Conservation (phyloP, 1,140 invertebrate species). For the Aphelenchoides fujianensis region DNA sequence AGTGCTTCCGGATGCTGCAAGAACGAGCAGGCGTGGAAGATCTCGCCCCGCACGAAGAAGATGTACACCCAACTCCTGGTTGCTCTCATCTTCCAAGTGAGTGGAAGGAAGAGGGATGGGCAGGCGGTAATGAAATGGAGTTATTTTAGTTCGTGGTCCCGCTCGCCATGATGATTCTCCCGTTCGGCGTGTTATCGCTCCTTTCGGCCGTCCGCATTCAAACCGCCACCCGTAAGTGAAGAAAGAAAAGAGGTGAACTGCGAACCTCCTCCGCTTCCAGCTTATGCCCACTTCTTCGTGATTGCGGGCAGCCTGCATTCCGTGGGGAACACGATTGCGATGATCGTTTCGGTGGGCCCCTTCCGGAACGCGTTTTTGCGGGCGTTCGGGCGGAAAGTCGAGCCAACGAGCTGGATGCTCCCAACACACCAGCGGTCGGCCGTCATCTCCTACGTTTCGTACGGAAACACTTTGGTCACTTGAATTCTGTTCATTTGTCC, state of each 20-base stretch:
- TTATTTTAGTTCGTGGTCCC: constrained; percentile 12
- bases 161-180: neutral
- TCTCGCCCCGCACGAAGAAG: neutral
- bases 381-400: neutral
- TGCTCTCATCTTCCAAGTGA: too few relatives aligned
- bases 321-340: neutral
- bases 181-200: neutral
- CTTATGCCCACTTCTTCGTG: neutral
- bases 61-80: neutral
- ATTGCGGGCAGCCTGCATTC: neutral
- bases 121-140: too few relatives aligned
- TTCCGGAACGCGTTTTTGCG: neutral
- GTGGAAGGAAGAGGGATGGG: too few relatives aligned
- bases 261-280: neutral
- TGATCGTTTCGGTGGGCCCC: neutral
- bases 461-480: too few relatives aligned
- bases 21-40: neutral
- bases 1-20: neutral
- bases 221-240: neutral
- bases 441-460: too few relatives aligned
- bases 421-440: neutral
- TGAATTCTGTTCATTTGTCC: too few relatives aligned
- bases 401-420: neutral
- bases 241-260: too few relatives aligned
- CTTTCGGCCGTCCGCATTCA: neutral